Base-by-base conservation (phyloP, 2,113 vertebrate genomes). In the Vidua chalybeata region DNA sequence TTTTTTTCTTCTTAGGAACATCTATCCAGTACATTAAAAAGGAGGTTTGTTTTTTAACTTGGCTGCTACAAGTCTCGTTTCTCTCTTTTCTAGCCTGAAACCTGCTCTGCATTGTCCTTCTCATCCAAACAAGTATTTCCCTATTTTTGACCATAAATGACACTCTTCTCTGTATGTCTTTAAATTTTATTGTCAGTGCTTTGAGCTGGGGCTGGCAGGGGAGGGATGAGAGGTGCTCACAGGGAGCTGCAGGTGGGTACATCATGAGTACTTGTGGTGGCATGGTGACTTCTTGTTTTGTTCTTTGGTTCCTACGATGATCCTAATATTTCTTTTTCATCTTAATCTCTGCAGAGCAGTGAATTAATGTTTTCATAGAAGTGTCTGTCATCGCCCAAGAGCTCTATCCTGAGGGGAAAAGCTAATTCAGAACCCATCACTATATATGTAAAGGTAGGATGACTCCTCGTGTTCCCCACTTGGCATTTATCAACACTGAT, bases 361-460 rank as follows among this genome's bases (percentile, higher is more conserved):
- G 95, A 94, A 96, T 93, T 94, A 90, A 71, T 96, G 93, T 95
- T 97, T 95, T 94, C 92, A 81, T 37, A 84, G 86, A 96, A 37
- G 68, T 93, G 94, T 84, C 91, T 96, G 93, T 95, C 96, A 96
- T 51, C 5, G 0, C 73, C 48, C 83, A 88, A 80, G 94, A 90
- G 30, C 80, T 93, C 73, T 71, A 89, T 84, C 96, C 91, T 93
- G 93, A 93, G 80, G 94, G 86, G 91, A 84, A 74, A 93, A 95
- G 79, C 90, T 86, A 71, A 94, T 97, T 96, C 89, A 94, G 85
- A 94, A 93, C 33, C 73, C 76, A 89, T 86, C 68, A 52, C 55
- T 93, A 2, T 39, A 51, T 59, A 74, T 35, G 59, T 87, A 78
- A 90, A 95, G 93, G 89, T 86, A 74, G 90, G 86, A 90, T 93